Evolutionary conservation across 2,797 vertebrate genomes (phyloP).

Genomic region (Sparus aurata): DNA sequence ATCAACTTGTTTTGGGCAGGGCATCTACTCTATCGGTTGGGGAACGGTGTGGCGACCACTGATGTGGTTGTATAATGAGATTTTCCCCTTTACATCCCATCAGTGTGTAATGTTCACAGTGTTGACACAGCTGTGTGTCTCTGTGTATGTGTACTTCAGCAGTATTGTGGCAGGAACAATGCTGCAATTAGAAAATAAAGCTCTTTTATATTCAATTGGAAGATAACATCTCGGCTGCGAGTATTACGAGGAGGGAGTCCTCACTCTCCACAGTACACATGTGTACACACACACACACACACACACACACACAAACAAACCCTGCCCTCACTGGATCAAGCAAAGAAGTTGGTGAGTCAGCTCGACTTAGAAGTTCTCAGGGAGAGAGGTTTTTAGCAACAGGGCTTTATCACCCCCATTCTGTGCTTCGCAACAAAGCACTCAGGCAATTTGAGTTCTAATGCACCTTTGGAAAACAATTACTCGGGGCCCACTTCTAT

Average conservation of each 20-base stretch:
- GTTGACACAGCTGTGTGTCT: neutral
- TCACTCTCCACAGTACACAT: neutral
- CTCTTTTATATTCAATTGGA: constrained; percentile 12
- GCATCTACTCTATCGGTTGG: neutral
- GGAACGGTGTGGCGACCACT: too few relatives aligned
- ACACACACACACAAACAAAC: constrained; percentile 13
- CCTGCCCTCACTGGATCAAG: constrained; percentile 26
- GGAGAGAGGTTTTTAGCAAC: constrained; percentile 54
- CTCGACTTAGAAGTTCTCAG: constrained; percentile 44
- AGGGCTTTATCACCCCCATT: constrained; percentile 61
- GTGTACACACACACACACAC: constrained; percentile 16
- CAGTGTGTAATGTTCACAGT: neutral
- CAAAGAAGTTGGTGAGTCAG: constrained; percentile 43
- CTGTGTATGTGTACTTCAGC: neutral
- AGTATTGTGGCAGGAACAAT: neutral
- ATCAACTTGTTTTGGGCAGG: neutral
- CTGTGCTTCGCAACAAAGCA: constrained; percentile 60
- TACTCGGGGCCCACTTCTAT: constrained; percentile 45
- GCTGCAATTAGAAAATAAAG: constrained; percentile 15
- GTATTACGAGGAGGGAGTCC: neutral
- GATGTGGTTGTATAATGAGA: neutral
- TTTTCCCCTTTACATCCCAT: neutral
- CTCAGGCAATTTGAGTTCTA: constrained; percentile 62
- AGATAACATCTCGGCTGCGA: constrained; percentile 12
- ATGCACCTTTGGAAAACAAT: constrained; percentile 69